Conservation (phyloP, 2,113 vertebrate species). For the Xenopus laevis region DNA sequence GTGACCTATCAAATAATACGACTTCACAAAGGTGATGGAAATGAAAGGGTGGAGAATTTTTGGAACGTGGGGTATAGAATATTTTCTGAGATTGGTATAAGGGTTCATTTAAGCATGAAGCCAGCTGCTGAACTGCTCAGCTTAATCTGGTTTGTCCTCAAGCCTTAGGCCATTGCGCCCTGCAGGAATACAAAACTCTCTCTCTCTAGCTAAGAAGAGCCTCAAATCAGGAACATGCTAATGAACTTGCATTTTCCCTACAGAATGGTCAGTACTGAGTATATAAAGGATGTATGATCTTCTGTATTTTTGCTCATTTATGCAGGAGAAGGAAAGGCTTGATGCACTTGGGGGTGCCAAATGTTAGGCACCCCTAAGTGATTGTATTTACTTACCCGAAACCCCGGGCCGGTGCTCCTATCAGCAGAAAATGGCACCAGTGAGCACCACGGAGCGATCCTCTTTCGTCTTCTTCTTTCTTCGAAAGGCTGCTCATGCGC, state of each 20-base stretch:
- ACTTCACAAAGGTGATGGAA: not conserved
- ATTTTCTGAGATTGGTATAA: not conserved
- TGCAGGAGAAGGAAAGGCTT: too few relatives aligned
- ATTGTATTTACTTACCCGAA: too few relatives aligned
- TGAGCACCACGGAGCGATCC: too few relatives aligned
- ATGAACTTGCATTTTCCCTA: constrained; percentile 16
- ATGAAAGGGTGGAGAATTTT: not conserved
- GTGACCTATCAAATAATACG: not conserved
- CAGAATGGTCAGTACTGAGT: not conserved
- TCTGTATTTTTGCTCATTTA: too few relatives aligned
- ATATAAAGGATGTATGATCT: not conserved
- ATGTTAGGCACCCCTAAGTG: too few relatives aligned
- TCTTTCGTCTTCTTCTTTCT: too few relatives aligned
- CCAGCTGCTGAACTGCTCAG: constrained; percentile 8
- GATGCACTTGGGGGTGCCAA: too few relatives aligned
- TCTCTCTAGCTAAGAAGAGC: constrained; percentile 1
- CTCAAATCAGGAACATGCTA: constrained; percentile 1
- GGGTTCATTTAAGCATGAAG: constrained; percentile 9
- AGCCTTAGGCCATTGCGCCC: constrained; percentile 18
- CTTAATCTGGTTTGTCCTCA: constrained; percentile 1
- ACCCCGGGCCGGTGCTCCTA: too few relatives aligned
- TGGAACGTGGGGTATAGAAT: not conserved
- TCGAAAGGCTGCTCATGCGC: too few relatives aligned
- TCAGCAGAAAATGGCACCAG: too few relatives aligned
- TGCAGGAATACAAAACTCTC: constrained; percentile 16